These are phyloP conservation scores for Allygus modestus DNA, from an alignment of 2,888 invertebrate species.

Conservation along the genomic window DNA sequence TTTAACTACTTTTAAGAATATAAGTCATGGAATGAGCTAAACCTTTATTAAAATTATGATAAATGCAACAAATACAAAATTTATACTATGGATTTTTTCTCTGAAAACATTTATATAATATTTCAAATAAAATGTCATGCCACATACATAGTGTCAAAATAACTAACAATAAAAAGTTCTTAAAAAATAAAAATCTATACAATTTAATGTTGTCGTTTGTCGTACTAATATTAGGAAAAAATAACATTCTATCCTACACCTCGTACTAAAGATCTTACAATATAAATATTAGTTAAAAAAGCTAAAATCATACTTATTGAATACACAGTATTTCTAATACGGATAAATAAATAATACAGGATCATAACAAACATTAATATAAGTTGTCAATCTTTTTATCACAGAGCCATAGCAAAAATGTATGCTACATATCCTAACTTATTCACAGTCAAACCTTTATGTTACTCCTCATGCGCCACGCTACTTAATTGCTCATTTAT, in stretches of 20 bases:
- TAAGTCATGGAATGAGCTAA: not conserved
- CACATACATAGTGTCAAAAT: not conserved
- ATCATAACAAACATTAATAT: slow-evolving; percentile 30
- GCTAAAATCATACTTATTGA: slow-evolving; percentile 4
- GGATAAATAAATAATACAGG: slow-evolving; percentile 14
- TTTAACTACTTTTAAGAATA: too few relatives aligned
- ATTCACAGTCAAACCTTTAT: not conserved
- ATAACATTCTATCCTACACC: slow-evolving; percentile 8
- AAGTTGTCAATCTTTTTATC: slow-evolving; percentile 44
- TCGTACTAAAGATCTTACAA: not conserved
- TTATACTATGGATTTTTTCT: too few relatives aligned
- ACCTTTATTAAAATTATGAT: not conserved
- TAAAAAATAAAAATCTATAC: not conserved
- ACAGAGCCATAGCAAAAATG: slow-evolving; percentile 10
- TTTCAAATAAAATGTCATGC: not conserved
- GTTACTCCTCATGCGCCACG: too few relatives aligned
- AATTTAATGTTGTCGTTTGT: not conserved
- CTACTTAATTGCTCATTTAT: too few relatives aligned
- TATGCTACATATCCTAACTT: slow-evolving; percentile 24
- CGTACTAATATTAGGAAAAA: not conserved
- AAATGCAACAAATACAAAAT: too few relatives aligned
- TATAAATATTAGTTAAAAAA: not conserved
- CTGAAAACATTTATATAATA: too few relatives aligned
- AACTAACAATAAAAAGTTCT: not conserved
- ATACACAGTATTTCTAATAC: slow-evolving; percentile 28